A percentile compares a stretch with the other conserved stretches of the same genome.
Conservation (phyloP, 2,888 invertebrate genomes). For the Pyrgus malvae region DNA sequence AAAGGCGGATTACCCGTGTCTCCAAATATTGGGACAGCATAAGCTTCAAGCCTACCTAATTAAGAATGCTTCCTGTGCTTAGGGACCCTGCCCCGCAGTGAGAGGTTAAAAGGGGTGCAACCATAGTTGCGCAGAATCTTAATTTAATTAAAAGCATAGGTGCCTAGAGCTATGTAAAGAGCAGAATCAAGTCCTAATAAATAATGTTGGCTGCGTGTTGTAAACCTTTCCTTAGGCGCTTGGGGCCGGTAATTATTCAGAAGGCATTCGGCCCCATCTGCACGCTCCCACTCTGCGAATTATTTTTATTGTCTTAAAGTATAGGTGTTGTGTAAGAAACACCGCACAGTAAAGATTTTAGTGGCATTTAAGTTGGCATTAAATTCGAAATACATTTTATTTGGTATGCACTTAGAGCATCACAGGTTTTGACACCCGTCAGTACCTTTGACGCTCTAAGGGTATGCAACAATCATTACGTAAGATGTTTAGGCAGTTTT, state of each 20-base stretch:
- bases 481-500: no score
- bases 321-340: slow-evolving; percentile 38
- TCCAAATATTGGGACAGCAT: no score
- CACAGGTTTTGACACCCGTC: no score
- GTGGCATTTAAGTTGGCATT: background rate
- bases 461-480: no score
- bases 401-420: no score
- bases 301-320: slow-evolving; percentile 49
- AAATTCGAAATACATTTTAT: background rate
- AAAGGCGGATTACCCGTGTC: no score
- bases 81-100: no score
- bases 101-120: no score
- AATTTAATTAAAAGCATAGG: background rate
- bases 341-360: slow-evolving; percentile 22
- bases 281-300: slow-evolving; percentile 52
- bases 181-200: slow-evolving; percentile 21
- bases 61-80: no score
- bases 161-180: slow-evolving; percentile 13
- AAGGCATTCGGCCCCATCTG: slow-evolving; percentile 68
- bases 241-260: slow-evolving; percentile 64
- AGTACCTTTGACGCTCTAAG: no score
- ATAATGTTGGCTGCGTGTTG: slow-evolving; percentile 17
- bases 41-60: no score
- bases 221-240: slow-evolving; percentile 40
- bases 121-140: background rate